Base-by-base conservation (phyloP, 2,888 invertebrate species). In the Sericinus montela region DNA sequence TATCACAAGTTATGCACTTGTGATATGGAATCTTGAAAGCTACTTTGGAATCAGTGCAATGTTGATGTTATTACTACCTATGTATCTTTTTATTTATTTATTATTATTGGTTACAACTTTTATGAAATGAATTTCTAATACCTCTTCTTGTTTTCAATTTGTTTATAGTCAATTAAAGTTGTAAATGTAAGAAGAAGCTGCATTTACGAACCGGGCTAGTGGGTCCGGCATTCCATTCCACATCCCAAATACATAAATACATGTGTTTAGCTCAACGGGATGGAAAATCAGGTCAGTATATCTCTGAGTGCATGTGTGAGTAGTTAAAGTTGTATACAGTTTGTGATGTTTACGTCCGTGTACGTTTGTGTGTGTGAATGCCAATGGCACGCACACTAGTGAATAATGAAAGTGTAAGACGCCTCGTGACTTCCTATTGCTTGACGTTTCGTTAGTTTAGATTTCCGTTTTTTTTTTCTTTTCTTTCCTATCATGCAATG, bases 191-290 rank as follows among this genome's bases (percentile, higher is more conserved):
- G 23, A 35, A 34, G 25, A 28, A 34, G 32, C 9, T 3, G 32
- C 37, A 11, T 51, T 25, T 23, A 39, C 36, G 53, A 58, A 50
- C 57, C 49, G 54, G 57, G 56, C 54, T 51, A 62, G 51, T 58
- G 42, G 62, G 64, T 51, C 49, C 54, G 39, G 55, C 70, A 74
- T 73, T 67, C 73, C 68, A 54, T 43, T 41, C 45, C 48, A 30
- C 60, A 72, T 60, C 69, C 76, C 58, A 70, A 65, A 77, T 77
- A 75, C 78, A 77, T 79, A 68, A 62, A 69, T 63, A 60, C 64
- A 66, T 56, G 52, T 53, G 43, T 48, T 53, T 51, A 48, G 52
- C 56, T 51, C 53, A 54, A 59, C 56, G 54, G 60, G 52, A 53
- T 50, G 57, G 58, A 55, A 61, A 72, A 65, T 55, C 59, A 52